Percentiles rank a stretch among this genome's conserved stretches.
phyloP scores from a whole-genome alignment of 2,888 invertebrate genomes.

The Amphipyra tragopoginis region DNA sequence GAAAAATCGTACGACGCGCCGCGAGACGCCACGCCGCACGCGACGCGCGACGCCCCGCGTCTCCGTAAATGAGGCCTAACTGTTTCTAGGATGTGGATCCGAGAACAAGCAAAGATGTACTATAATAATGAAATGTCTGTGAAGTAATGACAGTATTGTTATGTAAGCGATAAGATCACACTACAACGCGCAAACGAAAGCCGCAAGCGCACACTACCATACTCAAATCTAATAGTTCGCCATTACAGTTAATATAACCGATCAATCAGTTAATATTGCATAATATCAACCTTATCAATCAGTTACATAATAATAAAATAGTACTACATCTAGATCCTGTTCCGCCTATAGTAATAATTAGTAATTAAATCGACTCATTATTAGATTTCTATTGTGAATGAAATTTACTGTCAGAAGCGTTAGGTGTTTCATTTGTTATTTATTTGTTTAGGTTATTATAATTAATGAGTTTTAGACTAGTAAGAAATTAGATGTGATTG shows the following conservation, averaged over 20 bases:
- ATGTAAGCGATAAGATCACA: not conserved
- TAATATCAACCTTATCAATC: constrained; percentile 31
- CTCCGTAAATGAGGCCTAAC: no score
- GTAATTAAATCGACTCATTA: constrained; percentile 32
- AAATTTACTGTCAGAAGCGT: constrained; percentile 12
- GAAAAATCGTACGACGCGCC: no score
- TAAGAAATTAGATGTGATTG: no score
- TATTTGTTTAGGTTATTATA: constrained; percentile 2
- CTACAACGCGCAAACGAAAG: constrained; percentile 2
- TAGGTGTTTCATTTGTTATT: not conserved
- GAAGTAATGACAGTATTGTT: not conserved
- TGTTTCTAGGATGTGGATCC: no score
- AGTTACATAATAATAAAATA: constrained; percentile 33
- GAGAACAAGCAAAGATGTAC: no score
- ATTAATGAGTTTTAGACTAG: no score
- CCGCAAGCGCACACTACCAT: not conserved
- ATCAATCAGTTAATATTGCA: constrained; percentile 34
- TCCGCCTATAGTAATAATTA: constrained; percentile 7
- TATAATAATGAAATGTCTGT: no score
- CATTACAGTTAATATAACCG: constrained; percentile 37
- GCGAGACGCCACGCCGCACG: no score
- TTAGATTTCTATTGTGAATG: constrained; percentile 23
- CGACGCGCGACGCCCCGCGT: no score
- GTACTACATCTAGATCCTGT: constrained; percentile 34
- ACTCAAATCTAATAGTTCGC: constrained; percentile 23